These are phyloP conservation scores for Cremastobaeus sp. DNA, from an alignment of 2,888 invertebrate species.

Conservation along the genomic window DNA sequence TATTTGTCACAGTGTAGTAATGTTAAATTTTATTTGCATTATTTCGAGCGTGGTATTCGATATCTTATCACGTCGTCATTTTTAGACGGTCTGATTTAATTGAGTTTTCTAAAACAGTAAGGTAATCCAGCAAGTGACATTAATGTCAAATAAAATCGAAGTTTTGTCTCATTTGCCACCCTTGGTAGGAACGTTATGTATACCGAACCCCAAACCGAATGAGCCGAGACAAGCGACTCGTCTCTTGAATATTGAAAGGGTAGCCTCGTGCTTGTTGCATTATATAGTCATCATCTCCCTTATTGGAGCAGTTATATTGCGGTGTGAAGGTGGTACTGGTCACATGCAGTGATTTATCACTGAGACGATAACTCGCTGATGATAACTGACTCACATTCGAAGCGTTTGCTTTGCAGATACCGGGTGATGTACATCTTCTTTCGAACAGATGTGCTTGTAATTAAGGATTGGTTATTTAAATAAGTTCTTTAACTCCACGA, in stretches of 20 bases:
- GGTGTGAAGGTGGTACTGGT: conserved; percentile 59
- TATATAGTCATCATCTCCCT: conserved; percentile 73
- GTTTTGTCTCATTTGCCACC: conserved; percentile 45
- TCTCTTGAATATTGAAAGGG: conserved; percentile 64
- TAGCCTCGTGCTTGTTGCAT: conserved; percentile 65
- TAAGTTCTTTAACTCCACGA: no score
- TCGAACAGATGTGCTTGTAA: conserved; percentile 44
- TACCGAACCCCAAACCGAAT: conserved; percentile 48
- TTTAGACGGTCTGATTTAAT: no score
- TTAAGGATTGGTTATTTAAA: conserved; percentile 41
- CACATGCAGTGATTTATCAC: conserved; percentile 73
- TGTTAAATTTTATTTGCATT: no score
- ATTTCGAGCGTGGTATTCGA: no score
- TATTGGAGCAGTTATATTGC: conserved; percentile 68
- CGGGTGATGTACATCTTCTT: conserved; percentile 59
- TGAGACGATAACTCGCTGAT: conserved; percentile 71
- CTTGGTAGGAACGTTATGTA: conserved; percentile 40
- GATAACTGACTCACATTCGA: conserved; percentile 70
- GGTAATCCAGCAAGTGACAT: conserved; percentile 57
- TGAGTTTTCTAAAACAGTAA: conserved; percentile 37
- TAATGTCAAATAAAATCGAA: conserved; percentile 59
- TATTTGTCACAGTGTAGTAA: no score
- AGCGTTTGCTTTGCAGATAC: conserved; percentile 60
- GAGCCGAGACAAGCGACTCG: conserved; percentile 42
- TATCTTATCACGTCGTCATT: no score